These are phyloP conservation scores for Dilophus febrilis DNA, from an alignment of 2,888 invertebrate species.

Conservation along the genomic window DNA sequence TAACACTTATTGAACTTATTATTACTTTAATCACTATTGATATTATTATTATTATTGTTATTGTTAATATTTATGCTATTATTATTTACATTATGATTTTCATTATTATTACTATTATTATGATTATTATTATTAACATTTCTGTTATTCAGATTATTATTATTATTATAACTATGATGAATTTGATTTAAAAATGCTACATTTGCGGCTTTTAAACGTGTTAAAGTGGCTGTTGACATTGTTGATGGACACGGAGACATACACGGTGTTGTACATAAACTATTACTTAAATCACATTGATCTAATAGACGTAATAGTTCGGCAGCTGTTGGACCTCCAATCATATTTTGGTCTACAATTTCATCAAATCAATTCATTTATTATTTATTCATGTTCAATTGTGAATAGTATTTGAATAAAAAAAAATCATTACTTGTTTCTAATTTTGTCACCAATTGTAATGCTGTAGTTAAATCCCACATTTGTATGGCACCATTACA, in stretches of 20 bases:
- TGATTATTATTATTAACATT: too few relatives aligned
- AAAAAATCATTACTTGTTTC: conserved; percentile 38
- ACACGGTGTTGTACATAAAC: conserved; percentile 54
- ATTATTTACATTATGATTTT: too few relatives aligned
- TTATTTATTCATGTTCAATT: too few relatives aligned
- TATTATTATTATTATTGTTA: too few relatives aligned
- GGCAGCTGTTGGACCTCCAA: conserved; percentile 83
- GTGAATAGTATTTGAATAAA: background rate
- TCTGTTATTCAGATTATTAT: too few relatives aligned
- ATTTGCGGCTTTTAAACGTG: conserved; percentile 40
- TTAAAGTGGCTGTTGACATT: conserved; percentile 32
- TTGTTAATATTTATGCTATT: too few relatives aligned
- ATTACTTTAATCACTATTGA: too few relatives aligned
- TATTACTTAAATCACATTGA: conserved; percentile 82
- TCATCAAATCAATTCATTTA: background rate
- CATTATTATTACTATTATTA: too few relatives aligned
- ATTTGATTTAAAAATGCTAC: conserved; percentile 43
- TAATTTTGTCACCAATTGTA: conserved; percentile 64
- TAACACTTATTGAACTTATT: too few relatives aligned
- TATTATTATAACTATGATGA: conserved; percentile 5
- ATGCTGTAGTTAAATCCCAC: conserved; percentile 95
- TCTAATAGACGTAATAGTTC: conserved; percentile 83
- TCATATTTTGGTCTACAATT: conserved; percentile 34
- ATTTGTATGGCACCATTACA: conserved; percentile 86
- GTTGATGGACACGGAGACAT: conserved; percentile 48